Base-by-base conservation (phyloP, 2,888 invertebrate species). In the Lasius fuliginosus region DNA sequence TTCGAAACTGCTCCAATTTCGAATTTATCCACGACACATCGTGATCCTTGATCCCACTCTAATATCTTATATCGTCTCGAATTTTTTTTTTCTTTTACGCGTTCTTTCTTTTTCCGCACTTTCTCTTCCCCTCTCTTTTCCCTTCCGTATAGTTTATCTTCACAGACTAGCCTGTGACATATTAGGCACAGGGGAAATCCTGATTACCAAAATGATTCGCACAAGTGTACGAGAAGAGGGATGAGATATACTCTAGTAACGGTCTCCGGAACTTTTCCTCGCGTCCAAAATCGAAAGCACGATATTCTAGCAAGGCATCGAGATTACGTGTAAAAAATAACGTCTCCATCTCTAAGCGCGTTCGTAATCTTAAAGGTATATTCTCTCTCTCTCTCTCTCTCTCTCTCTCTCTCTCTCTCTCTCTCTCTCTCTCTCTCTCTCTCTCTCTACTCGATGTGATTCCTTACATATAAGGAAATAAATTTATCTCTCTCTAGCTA, bases 241-340 rank as follows among this genome's bases (percentile, higher is more conserved):
- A 79, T n/a, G 74, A 27, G 18, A 81, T 77, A 23, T 58, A 46
- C 15, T 53, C 40, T 74, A 74, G 27, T 49, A 58, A 58, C 46
- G 56, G n/a, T 68, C 68, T 30, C 42, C 30, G 27, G 33, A 49
- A 18, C 46, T 77, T 67, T 77, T 62, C 62, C 82, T 83, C 75
- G 60, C 64, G 58, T 74, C 60, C 30, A 75, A 82, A 76, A 86
- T 85, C 42, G 75, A 85, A 86, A 84, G 76, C 76, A 86, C 84
- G 77, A 84, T 84, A 81, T 75, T 77, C 79, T 85, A 84, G 68
- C 89, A 92, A 91, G 92, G 91, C 92, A 90, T 91, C 87, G 86
- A 53, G 49, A 89, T 88, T 87, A 88, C 85, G 86, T 85, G 87
- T 91, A 88, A 90, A 92, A 92, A 92, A 91, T 92, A 92, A 90